Conservation (phyloP, 2,888 invertebrate genomes). For the Byasa hedistus region DNA sequence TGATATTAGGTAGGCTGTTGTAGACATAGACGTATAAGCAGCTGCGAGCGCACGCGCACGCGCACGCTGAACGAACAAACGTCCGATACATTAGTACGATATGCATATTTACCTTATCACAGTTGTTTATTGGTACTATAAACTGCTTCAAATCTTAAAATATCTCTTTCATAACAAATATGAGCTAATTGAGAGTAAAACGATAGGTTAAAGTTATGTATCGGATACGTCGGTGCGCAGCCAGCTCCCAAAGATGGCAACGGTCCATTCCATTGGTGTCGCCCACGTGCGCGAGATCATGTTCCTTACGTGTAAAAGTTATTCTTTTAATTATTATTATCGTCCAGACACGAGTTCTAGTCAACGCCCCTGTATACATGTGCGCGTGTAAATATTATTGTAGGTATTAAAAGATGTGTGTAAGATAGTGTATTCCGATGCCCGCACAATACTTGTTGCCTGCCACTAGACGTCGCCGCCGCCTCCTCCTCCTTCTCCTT, state of each 20-base stretch:
- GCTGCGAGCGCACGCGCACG: slow-evolving; percentile 1
- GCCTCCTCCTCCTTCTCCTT: slow-evolving; percentile 16
- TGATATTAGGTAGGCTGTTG: slow-evolving; percentile 74
- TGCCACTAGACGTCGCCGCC: slow-evolving; percentile 33
- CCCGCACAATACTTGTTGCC: slow-evolving; percentile 67
- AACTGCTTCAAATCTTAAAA: no score
- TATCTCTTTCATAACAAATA: no score
- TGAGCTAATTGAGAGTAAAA: no score
- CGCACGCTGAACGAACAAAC: background rate
- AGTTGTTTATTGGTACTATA: no score
- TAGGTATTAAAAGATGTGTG: slow-evolving; percentile 61
- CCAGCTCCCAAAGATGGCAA: slow-evolving; percentile 68
- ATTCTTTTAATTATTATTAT: slow-evolving; percentile 44
- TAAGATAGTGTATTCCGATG: slow-evolving; percentile 59
- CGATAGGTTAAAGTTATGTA: no score
- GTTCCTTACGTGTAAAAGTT: slow-evolving; percentile 56
- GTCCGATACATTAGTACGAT: no score
- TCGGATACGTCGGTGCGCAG: background rate
- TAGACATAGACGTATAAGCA: slow-evolving; percentile 39
- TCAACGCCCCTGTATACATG: slow-evolving; percentile 68
- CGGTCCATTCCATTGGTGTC: slow-evolving; percentile 58
- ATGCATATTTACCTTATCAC: no score
- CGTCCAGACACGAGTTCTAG: slow-evolving; percentile 72
- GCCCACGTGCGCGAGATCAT: slow-evolving; percentile 38
- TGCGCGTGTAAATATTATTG: slow-evolving; percentile 47